Base-by-base conservation (phyloP, 2,888 invertebrate genomes). In the Clitarchus hookeri region DNA sequence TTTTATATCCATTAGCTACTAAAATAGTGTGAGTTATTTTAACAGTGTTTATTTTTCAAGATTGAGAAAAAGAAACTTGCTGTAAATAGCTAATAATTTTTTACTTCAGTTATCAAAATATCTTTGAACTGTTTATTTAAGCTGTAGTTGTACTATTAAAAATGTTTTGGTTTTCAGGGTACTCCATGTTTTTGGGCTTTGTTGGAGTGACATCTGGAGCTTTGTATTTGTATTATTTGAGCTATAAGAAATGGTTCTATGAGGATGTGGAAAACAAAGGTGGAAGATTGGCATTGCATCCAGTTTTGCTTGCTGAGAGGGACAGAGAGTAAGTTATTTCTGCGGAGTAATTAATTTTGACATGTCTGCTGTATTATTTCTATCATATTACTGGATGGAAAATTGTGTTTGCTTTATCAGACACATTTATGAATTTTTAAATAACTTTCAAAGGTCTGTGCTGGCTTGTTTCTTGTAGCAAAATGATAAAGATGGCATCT, bases 261-360 rank as follows among this genome's bases (percentile, higher is more conserved):
- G 92, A 95, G 54, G 92, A 94, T 84, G 92, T 97, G 85, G 98
- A 98, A 91, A 94, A 95, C 93, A 94, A 95, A 16, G 97, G 97
- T 84, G 95, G 96, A 0, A 94, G 94, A 89, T 93, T 96, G 91
- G 98, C 97, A 0, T 92, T 98, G 27, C 92, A 93, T 85, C 97
- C 98, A 0, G 91, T 98, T 90, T 90, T 98, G 87, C 88, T 95
- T 54, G 98, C 98, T 0, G 98, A 98, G 91, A 93, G 95, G 87
- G 97, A 98, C 91, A 93, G 98, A 89, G 95, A 94, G 92, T 98
- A 94, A 90, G 92, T 90, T 44, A 4, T 0, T 36, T 44, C n/a
- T 83, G 9, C 26, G 23, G 83, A 8, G 3, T 13, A 48, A 6
- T 19, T 23, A 65, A 16, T 65, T 65, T 9, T 65, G 16, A 23